phyloP scores from a whole-genome alignment of 2,888 invertebrate species.

The Leucophora obtusa region DNA sequence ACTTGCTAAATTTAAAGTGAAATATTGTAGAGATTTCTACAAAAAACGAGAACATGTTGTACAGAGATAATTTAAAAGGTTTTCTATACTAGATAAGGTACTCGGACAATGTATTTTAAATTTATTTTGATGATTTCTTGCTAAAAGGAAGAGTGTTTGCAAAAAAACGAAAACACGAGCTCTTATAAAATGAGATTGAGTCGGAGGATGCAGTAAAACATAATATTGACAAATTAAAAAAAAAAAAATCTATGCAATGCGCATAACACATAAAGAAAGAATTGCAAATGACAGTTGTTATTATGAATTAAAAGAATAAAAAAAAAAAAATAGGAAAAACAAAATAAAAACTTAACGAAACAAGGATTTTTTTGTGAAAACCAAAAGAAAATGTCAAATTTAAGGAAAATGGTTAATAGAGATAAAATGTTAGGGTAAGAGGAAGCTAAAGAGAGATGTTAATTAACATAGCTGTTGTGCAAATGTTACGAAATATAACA shows the following conservation, averaged over 20 bases:
- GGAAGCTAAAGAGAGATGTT: neutral
- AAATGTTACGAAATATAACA: too few relatives aligned
- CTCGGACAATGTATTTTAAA: conserved; percentile 39
- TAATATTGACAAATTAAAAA: conserved; percentile 8
- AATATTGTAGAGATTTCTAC: too few relatives aligned
- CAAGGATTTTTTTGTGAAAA: neutral
- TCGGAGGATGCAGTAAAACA: neutral
- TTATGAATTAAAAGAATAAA: conserved; percentile 6
- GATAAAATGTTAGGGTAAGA: neutral
- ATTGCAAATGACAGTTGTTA: conserved; percentile 21
- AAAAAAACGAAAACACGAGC: neutral
- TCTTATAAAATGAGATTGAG: neutral
- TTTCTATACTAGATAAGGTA: conserved; percentile 22
- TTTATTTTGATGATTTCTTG: neutral
- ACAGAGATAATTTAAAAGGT: too few relatives aligned
- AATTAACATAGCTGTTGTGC: neutral
- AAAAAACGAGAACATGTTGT: too few relatives aligned
- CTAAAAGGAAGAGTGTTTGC: neutral
- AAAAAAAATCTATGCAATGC: conserved; percentile 18
- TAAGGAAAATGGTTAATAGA: conserved; percentile 27
- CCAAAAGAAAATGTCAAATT: neutral
- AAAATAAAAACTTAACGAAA: conserved; percentile 48
- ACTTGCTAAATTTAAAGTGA: too few relatives aligned
- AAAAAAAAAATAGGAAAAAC: neutral
- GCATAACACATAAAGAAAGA: neutral